Conservation (phyloP, 2,113 vertebrate species). For the Apodemus sylvaticus region DNA sequence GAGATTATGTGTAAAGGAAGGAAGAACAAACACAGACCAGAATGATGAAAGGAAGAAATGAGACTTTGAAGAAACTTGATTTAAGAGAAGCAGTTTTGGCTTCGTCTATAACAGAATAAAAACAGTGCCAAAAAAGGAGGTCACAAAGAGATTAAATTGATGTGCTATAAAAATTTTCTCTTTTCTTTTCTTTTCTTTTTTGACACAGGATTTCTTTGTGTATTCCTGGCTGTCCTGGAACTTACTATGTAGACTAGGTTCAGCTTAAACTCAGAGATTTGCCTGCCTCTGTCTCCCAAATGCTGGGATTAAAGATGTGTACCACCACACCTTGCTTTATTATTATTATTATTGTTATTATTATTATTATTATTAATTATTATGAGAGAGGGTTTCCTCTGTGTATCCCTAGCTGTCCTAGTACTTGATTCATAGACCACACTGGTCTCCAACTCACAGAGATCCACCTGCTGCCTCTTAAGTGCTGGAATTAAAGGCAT, state of each 20-base stretch:
- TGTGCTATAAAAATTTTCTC: neutral
- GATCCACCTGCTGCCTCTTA: neutral
- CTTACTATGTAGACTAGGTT: neutral
- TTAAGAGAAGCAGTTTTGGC: neutral
- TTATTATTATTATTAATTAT: neutral
- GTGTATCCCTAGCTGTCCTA: neutral
- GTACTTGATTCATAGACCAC: neutral
- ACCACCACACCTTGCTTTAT: neutral
- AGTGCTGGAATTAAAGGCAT: neutral
- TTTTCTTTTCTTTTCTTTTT: neutral
- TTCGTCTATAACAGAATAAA: neutral
- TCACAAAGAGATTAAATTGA: neutral
- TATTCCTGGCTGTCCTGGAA: neutral
- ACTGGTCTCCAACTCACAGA: neutral
- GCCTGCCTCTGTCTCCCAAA: neutral
- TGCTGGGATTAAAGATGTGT: neutral
- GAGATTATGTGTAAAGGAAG: neutral
- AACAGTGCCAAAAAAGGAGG: neutral
- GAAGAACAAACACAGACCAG: neutral
- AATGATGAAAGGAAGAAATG: neutral
- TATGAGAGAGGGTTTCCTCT: neutral
- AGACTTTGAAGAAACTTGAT: slow-evolving; percentile 41
- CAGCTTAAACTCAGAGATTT: neutral
- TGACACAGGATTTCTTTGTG: neutral
- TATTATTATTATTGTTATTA: no score